These are phyloP conservation scores for Solenodon paradoxus DNA, from an alignment of 2,113 vertebrate species.

Conservation along the genomic window DNA sequence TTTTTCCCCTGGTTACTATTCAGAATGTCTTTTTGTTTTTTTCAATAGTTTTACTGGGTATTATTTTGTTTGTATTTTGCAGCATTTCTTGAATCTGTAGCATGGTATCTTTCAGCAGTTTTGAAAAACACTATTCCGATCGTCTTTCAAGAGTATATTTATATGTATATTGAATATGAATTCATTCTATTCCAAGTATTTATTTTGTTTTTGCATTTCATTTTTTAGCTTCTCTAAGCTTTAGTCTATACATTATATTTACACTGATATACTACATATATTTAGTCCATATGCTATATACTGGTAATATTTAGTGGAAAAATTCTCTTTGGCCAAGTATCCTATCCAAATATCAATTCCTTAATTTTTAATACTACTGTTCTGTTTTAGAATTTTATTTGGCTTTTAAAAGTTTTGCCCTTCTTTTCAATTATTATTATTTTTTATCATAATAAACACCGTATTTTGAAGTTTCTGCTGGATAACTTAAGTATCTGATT, in stretches of 20 bases:
- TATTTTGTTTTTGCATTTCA: neutral
- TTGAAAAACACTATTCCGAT: neutral
- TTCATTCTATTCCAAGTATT: neutral
- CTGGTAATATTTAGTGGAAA: neutral
- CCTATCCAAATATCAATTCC: neutral
- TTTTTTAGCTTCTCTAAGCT: neutral
- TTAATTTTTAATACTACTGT: neutral
- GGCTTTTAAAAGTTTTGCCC: neutral
- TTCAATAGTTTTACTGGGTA: neutral
- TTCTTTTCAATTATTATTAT: neutral
- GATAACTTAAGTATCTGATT: neutral
- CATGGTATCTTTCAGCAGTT: neutral
- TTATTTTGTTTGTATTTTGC: neutral
- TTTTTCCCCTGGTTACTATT: neutral
- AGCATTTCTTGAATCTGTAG: slow-evolving; percentile 6
- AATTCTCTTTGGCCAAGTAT: neutral
- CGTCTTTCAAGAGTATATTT: neutral
- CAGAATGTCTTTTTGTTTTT: neutral
- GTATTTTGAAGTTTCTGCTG: neutral
- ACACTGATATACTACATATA: too few relatives aligned
- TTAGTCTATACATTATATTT: neutral
- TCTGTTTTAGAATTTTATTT: neutral
- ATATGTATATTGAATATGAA: neutral
- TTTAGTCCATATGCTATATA: too few relatives aligned
- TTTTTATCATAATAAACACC: too few relatives aligned